phyloP scores from a whole-genome alignment of 2,888 invertebrate species.

The Xestia rhomboidea region DNA sequence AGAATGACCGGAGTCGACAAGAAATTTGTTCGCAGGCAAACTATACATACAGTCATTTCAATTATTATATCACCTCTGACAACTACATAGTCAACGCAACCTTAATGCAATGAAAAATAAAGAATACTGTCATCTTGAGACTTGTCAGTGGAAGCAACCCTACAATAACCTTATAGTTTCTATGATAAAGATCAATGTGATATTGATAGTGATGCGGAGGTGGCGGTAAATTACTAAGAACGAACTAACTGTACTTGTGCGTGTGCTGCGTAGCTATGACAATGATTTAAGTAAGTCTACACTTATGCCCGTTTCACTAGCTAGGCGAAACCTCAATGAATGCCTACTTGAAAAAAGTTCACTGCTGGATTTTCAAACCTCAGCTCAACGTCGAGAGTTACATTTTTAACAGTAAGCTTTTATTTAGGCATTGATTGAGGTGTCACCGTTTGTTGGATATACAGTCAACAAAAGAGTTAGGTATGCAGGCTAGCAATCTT shows the following conservation, averaged over 20 bases:
- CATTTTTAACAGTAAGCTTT: neutral
- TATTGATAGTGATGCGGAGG: no score
- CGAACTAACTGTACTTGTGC: neutral
- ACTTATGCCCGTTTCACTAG: neutral
- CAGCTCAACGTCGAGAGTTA: neutral
- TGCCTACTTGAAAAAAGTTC: neutral
- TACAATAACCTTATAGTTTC: neutral
- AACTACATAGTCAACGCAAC: neutral
- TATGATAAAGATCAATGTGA: neutral
- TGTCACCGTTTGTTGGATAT: neutral
- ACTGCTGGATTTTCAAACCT: neutral
- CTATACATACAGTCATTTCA: neutral
- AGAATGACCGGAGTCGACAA: neutral
- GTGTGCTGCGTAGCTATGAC: neutral
- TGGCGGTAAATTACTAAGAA: no score
- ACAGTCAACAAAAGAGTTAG: no score
- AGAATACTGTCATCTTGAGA: neutral
- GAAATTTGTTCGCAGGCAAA: neutral
- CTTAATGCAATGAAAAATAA: neutral
- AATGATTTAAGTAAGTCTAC: neutral
- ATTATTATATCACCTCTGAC: neutral
- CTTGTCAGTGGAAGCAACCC: neutral
- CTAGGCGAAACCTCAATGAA: neutral
- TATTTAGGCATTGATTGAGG: neutral
- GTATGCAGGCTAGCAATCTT: no score